These are phyloP conservation scores for Tachuris rubrigastra DNA, from an alignment of 2,113 vertebrate species.

Conservation along the genomic window DNA sequence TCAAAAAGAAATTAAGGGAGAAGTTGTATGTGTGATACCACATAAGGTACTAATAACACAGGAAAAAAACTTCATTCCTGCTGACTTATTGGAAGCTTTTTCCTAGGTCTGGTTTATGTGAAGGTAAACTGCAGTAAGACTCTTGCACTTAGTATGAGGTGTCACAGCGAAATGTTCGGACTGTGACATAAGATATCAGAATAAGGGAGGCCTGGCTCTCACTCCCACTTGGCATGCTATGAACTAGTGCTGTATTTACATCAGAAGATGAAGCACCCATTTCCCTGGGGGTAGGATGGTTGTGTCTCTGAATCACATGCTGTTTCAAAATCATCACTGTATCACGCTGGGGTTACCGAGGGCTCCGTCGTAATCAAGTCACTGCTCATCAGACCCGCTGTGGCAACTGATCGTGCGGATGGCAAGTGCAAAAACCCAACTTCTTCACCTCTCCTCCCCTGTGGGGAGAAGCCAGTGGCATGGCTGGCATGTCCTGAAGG, in stretches of 20 bases:
- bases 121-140: not conserved
- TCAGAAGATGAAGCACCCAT: not conserved
- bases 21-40: not conserved
- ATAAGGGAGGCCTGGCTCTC: not conserved
- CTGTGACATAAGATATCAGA: not conserved
- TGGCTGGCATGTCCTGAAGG: not conserved
- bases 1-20: not conserved
- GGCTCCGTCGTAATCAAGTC: rapidly evolving
- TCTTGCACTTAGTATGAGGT: not conserved
- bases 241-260: not conserved
- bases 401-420: not conserved
- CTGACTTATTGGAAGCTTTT: not conserved
- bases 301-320: not conserved
- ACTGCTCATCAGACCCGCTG: too few species aligned
- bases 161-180: not conserved
- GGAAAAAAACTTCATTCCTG: not conserved
- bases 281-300: not conserved
- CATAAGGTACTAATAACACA: not conserved
- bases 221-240: not conserved
- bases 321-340: not conserved
- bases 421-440: not conserved
- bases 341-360: not conserved
- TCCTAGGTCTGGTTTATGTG: not conserved
- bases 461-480: not conserved
- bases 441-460: not conserved